A percentile compares a stretch with the other conserved stretches of the same genome.
Evolutionary conservation across 64 coral and sea anemone species (phyloP).

Genomic region (Porites australiensis): DNA sequence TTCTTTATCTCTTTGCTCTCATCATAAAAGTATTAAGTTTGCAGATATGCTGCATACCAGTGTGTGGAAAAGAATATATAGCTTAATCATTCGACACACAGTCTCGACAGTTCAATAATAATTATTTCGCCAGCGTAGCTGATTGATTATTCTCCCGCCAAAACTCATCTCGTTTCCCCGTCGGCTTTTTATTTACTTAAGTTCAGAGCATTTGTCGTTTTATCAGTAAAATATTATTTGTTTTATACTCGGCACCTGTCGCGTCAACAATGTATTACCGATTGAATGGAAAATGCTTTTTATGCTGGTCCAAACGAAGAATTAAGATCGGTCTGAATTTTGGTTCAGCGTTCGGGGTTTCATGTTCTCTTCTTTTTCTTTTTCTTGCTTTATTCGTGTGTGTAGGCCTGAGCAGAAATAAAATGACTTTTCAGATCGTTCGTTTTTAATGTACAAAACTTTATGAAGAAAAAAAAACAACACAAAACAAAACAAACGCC

Average conservation of each 20-base stretch:
- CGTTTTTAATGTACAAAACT: not conserved
- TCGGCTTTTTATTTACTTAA: not conserved
- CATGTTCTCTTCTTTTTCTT: too few species aligned
- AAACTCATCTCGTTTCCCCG: too few species aligned
- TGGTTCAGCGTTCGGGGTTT: not conserved
- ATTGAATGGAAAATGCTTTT: not conserved
- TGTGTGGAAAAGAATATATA: too few species aligned
- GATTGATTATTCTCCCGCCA: too few species aligned
- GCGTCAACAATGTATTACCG: not conserved
- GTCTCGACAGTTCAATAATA: too few species aligned
- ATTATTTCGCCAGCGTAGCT: too few species aligned
- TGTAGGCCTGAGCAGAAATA: too few species aligned
- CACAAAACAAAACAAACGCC: not conserved
- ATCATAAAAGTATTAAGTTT: not conserved
- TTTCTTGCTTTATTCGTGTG: too few species aligned
- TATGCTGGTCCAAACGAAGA: not conserved
- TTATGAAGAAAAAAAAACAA: not conserved
- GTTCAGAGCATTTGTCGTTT: not conserved
- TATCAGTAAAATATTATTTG: not conserved
- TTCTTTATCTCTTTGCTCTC: too few species aligned
- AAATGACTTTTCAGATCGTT: slow-evolving; percentile 9
- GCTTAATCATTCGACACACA: too few species aligned
- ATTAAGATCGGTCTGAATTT: not conserved
- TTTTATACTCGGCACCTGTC: not conserved
- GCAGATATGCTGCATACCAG: too few species aligned